phyloP scores from a whole-genome alignment of 1,140 invertebrate species.

The Heterodera carotae region DNA sequence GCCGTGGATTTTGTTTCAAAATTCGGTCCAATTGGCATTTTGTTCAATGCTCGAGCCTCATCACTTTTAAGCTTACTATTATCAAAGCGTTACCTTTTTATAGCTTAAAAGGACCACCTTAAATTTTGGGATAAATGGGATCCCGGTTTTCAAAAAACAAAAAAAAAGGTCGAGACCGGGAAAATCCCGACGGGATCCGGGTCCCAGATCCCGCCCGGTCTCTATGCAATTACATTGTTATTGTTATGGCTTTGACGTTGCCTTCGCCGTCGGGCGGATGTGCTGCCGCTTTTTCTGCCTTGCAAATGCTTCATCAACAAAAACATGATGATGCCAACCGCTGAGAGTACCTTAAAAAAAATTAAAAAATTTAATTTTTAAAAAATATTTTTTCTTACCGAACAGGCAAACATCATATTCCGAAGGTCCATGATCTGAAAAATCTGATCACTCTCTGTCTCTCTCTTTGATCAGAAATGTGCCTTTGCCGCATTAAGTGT shows the following conservation, averaged over 20 bases:
- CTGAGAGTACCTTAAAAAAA: slow-evolving; percentile 7
- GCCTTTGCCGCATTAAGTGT: background rate
- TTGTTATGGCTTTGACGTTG: slow-evolving; percentile 10
- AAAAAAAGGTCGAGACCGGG: too few species aligned
- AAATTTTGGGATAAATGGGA: background rate
- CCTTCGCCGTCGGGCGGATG: slow-evolving; percentile 23
- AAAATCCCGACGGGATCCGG: too few species aligned
- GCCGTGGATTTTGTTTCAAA: too few species aligned
- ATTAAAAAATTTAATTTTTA: background rate
- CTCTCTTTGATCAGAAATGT: background rate
- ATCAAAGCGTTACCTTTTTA: slow-evolving; percentile 9
- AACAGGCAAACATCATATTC: slow-evolving; percentile 32
- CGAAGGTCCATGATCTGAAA: slow-evolving; percentile 23
- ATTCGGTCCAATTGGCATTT: background rate
- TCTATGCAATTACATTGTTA: too few species aligned
- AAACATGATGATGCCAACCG: slow-evolving; percentile 20
- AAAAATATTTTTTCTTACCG: background rate
- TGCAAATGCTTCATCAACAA: slow-evolving; percentile 21
- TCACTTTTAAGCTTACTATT: background rate
- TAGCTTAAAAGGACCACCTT: slow-evolving; percentile 31
- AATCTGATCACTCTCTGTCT: background rate
- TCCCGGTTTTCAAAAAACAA: background rate
- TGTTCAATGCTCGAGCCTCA: background rate
- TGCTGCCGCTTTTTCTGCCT: slow-evolving; percentile 8
- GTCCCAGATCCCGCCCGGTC: too few species aligned